Evolutionary conservation across 2,113 vertebrate species (phyloP).

Genomic region (Sinocyclocheilus grahami): DNA sequence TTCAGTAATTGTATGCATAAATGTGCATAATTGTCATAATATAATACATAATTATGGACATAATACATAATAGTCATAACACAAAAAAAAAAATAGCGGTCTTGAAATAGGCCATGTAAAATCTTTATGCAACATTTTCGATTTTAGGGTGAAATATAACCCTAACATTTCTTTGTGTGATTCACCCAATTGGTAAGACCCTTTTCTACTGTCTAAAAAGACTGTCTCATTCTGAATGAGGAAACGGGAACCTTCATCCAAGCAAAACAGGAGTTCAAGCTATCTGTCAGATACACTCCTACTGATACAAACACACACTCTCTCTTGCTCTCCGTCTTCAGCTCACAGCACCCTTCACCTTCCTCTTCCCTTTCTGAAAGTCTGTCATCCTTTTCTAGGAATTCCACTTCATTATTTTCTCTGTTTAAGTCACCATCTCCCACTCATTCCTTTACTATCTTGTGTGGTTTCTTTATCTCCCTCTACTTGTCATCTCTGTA

Average conservation of each 20-base stretch:
- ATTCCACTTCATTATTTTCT: background rate
- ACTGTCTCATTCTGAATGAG: background rate
- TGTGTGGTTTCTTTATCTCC: background rate
- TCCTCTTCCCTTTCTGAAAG: conserved; percentile 11
- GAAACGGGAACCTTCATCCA: conserved; percentile 56
- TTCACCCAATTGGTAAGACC: too few species aligned
- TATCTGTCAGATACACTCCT: conserved; percentile 61
- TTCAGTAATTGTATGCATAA: background rate
- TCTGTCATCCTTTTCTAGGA: background rate
- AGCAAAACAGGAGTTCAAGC: conserved; percentile 69
- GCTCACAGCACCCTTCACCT: background rate
- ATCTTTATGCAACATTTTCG: background rate
- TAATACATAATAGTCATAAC: background rate
- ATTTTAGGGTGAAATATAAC: too few species aligned
- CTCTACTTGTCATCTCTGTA: conserved; percentile 11
- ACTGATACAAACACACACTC: conserved; percentile 9
- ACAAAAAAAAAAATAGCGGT: background rate
- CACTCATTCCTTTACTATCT: conserved; percentile 36
- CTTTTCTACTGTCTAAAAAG: background rate
- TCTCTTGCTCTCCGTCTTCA: conserved; percentile 1
- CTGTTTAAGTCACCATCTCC: conserved; percentile 4
- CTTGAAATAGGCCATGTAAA: background rate
- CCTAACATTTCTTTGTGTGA: too few species aligned
- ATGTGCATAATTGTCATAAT: background rate
- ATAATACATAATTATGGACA: too few species aligned